Conservation (phyloP, 2,113 vertebrate genomes). For the Promerops cafer region DNA sequence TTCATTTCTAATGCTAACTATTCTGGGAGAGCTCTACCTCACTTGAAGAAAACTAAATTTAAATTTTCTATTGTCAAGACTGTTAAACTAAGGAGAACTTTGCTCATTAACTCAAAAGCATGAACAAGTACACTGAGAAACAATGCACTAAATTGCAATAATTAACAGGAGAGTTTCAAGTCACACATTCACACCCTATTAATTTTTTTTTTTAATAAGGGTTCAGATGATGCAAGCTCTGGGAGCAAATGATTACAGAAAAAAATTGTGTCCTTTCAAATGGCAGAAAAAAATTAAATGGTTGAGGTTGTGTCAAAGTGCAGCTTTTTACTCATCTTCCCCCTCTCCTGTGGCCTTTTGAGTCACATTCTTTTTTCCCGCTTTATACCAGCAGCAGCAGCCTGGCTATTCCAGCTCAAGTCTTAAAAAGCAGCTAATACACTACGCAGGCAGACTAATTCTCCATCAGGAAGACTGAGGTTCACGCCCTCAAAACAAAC, state of each 20-base stretch:
- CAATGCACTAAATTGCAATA: conserved; percentile 28
- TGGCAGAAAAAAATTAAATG: not conserved
- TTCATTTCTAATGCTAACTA: not conserved
- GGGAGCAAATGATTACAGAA: not conserved
- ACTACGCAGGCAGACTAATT: not conserved
- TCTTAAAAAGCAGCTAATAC: not conserved
- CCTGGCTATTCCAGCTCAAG: not conserved
- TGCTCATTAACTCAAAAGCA: conserved; percentile 10
- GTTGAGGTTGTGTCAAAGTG: not conserved
- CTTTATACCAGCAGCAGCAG: not conserved
- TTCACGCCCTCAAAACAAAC: conserved; percentile 61
- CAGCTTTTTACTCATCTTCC: not conserved
- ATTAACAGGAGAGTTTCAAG: conserved; percentile 41
- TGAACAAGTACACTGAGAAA: conserved; percentile 2
- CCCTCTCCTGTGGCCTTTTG: not conserved
- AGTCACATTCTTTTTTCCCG: not conserved
- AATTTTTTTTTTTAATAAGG: not conserved
- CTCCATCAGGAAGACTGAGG: not conserved
- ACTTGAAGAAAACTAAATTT: not conserved
- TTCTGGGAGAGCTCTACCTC: not conserved
- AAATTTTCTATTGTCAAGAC: not conserved
- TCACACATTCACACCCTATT: not conserved
- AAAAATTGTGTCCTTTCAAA: not conserved
- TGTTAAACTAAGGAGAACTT: conserved; percentile 44
- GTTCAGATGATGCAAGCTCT: conserved; percentile 10